These are phyloP conservation scores for Montipora cactus DNA, from an alignment of 64 coral and sea anemone species.

Conservation along the genomic window DNA sequence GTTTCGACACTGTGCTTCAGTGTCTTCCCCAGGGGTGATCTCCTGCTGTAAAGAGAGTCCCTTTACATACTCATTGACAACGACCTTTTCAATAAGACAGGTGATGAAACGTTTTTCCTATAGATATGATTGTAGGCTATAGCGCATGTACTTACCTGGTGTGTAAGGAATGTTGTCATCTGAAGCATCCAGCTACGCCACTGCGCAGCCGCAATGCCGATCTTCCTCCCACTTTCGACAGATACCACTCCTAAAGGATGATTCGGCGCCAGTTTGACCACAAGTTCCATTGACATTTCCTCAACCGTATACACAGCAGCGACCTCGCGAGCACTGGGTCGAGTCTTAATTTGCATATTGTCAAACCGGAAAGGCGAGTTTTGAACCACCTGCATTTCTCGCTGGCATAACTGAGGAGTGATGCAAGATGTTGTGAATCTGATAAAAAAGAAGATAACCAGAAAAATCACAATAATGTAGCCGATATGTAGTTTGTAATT, in stretches of 20 bases:
- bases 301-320: constrained; percentile 95
- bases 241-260: constrained; percentile 92
- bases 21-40: too few species aligned
- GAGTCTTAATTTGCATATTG: constrained; percentile 93
- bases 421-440: constrained; percentile 88
- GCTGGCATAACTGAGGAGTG: constrained; percentile 84
- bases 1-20: too few species aligned
- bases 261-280: constrained; percentile 87
- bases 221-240: constrained; percentile 90
- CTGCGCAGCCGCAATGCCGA: constrained; percentile 81
- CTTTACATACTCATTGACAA: too few species aligned
- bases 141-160: constrained; percentile 66
- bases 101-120: too few species aligned
- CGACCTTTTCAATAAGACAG: too few species aligned
- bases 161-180: constrained; percentile 95
- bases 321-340: constrained; percentile 89
- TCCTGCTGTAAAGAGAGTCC: too few species aligned
- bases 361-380: constrained; percentile 71
- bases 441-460: background rate
- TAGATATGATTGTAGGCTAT: too few species aligned
- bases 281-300: constrained; percentile 96
- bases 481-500: too few species aligned
- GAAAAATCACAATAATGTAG: too few species aligned
- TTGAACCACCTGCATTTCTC: constrained; percentile 90
- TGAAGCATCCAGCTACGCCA: constrained; percentile 99